These are phyloP conservation scores for Ibycter americanus DNA, from an alignment of 2,797 vertebrate species.

Conservation along the genomic window DNA sequence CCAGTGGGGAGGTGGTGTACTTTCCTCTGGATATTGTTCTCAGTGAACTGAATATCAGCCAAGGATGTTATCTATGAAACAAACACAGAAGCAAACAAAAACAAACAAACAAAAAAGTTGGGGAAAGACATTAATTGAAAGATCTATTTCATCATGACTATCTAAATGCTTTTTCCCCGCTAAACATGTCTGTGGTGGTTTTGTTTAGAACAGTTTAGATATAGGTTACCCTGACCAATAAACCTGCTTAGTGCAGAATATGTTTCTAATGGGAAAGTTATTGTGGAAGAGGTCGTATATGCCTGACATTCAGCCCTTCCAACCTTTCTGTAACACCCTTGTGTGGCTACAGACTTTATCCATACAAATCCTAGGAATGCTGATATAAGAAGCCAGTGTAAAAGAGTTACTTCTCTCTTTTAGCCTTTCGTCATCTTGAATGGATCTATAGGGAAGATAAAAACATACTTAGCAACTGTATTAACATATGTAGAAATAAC, in stretches of 20 bases:
- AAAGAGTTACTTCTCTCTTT: background rate
- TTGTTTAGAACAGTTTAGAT: background rate
- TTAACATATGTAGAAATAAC: background rate
- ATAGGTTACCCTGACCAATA: background rate
- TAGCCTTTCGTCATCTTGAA: background rate
- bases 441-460: background rate
- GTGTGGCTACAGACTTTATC: background rate
- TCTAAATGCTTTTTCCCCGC: background rate
- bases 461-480: background rate
- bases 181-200: background rate
- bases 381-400: background rate
- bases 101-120: background rate
- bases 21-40: background rate
- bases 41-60: background rate
- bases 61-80: background rate
- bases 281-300: background rate
- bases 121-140: background rate
- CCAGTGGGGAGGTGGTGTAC: accelerated
- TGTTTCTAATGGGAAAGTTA: background rate
- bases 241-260: background rate
- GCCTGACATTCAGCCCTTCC: background rate
- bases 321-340: background rate
- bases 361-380: background rate
- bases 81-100: accelerated
- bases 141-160: background rate